Base-by-base conservation (phyloP, 2,888 invertebrate genomes). In the Dastarcus helophoroides region DNA sequence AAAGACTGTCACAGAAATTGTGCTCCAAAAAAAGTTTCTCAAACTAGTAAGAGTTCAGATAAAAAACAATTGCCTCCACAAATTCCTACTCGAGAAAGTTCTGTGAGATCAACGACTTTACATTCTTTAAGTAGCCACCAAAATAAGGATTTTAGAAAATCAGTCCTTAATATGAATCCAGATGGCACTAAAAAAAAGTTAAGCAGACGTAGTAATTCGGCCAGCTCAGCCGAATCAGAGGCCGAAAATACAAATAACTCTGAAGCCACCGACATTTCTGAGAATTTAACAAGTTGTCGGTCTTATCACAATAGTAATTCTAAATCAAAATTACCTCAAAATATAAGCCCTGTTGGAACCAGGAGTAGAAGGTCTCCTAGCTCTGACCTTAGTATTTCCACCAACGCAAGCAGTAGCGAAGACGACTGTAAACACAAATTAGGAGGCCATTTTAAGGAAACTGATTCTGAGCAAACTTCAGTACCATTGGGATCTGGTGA, bases 131-230 rank as follows among this genome's bases (percentile, higher is more conserved):
- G 51, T 19, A 63, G 58, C 37, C 61, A 63, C 43, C 66, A 73
- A 12, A 80, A 80, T 53, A 80, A 81, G 58, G 79, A 79, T 52
- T 79, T 78, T 43, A 64, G 81, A 17, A 81, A 82, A 53, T 81
- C 80, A 0, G 73, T 75, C 1, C 53, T 81, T 8, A 82, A 81
- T 56, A 77, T 79, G 62, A 69, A 65, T 24, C 62, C 65, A 3
- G 62, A 62, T 15, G 53, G 53, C 11, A 54, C 49, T 8, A 51
- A 50, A 27, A 57, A 53, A 56, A 32, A 60, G 58, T 32, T 62
- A n/a, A 48, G 64, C 5, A 53, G 56, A 33, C 48, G 66, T 25
- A 68, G 64, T 39, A 50, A 58, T 26, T 67, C 68, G 2, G 62
- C 56, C 9, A 66, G 65, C 46, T 65, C 67, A 1, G 60, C 56